Base-by-base conservation (phyloP, 1,140 invertebrate species). In the Bombus sylvicola region DNA sequence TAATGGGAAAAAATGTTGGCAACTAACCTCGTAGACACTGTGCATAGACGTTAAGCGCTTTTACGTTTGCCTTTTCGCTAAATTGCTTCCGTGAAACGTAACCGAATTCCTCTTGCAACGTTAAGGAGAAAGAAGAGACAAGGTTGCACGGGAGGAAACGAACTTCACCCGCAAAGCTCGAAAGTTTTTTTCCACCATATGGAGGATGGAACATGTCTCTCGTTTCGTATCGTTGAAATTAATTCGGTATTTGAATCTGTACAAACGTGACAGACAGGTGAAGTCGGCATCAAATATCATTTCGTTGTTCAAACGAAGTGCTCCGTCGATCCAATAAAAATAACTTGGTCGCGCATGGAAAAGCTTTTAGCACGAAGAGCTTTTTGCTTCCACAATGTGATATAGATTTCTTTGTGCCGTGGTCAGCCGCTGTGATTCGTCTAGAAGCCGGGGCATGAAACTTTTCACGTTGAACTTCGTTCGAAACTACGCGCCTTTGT, bases 321-420 rank as follows among this genome's bases (percentile, higher is more conserved):
- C 59, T 78, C 64, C 72, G 34, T 34, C 85, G 80, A 81, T 79
- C 81, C 88, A 75, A 89, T 89, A 89, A 89, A 89, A 89, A 89
- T 89, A 89, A 89, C 88, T 86, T 80, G 72, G 72, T 71, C 66
- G 39, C 75, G 87, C 79, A 86, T 81, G 85, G 57, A 64, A 86
- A 86, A 78, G 88, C 88, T 89, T 89, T 89, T 89, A 89, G 88
- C 69, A 76, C 62, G 75, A 87, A 89, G 88, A 89, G 88, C 88
- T 89, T 89, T 89, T 89, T 87, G 81, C 88, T 83, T 74, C 66
- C 78, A 64, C 85, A 64, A 28, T 85, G 81, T 73, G 71, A 89
- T 89, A 89, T 89, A 86, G 80, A 75, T 72, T 89, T 89, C 88
- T 89, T 87, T 89, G 88, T 89, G 81, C 80, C 59, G 66, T 39